These are phyloP conservation scores for Hydropsyche tenuis DNA, from an alignment of 1,140 invertebrate species.

Conservation along the genomic window DNA sequence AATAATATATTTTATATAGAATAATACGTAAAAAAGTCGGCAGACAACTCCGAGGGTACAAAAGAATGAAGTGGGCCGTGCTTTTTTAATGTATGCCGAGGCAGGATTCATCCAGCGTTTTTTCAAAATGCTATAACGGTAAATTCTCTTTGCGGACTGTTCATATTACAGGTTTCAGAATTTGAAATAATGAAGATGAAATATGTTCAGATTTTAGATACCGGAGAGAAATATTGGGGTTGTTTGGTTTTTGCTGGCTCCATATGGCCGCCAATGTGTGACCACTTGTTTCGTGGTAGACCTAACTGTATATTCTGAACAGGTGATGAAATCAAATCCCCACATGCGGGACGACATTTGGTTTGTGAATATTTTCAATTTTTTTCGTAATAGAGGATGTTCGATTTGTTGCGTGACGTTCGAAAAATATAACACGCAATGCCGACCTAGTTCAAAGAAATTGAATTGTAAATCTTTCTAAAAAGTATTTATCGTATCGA, in stretches of 20 bases:
- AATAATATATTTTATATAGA: too few relatives aligned
- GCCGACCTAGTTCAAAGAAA: too few relatives aligned
- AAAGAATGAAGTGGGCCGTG: slow-evolving; percentile 43
- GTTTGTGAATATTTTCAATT: background rate
- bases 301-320: slow-evolving; percentile 31
- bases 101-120: background rate
- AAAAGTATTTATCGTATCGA: too few relatives aligned
- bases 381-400: background rate
- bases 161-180: too few relatives aligned
- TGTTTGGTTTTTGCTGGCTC: too few relatives aligned
- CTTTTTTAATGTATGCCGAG: slow-evolving; percentile 26
- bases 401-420: slow-evolving; percentile 4
- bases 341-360: slow-evolving; percentile 17
- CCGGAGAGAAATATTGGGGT: too few relatives aligned
- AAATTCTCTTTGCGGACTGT: slow-evolving; percentile 15
- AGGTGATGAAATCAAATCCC: slow-evolving; percentile 31
- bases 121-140: slow-evolving; percentile 1
- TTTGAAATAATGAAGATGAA: too few relatives aligned
- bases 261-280: background rate
- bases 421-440: background rate
- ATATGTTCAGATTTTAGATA: too few relatives aligned
- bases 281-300: background rate
- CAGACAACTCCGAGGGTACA: slow-evolving; percentile 45
- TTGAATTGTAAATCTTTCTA: too few relatives aligned
- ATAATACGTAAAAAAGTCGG: slow-evolving; percentile 42